Conservation (phyloP, 2,113 vertebrate genomes). For the Actinemys pallida region DNA sequence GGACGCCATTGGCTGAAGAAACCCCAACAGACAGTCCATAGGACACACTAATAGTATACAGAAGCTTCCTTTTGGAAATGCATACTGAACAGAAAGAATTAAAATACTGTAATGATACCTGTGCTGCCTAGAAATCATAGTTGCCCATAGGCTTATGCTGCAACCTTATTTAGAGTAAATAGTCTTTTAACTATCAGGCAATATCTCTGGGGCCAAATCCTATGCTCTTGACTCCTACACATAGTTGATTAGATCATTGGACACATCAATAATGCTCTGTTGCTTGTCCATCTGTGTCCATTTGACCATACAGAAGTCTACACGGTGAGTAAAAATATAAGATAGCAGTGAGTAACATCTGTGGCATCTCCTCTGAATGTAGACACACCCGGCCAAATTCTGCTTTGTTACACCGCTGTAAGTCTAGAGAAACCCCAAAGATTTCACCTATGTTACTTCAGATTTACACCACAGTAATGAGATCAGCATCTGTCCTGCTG, state of each 20-base stretch:
- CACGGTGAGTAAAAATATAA: background rate
- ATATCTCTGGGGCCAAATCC: background rate
- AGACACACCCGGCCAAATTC: background rate
- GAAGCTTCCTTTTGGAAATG: background rate
- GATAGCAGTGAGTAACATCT: background rate
- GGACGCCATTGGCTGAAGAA: background rate
- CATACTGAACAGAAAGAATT: background rate
- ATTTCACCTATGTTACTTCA: background rate
- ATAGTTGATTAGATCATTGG: background rate
- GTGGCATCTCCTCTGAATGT: background rate
- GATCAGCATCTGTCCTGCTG: background rate
- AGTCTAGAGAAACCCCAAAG: background rate
- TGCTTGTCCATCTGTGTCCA: background rate
- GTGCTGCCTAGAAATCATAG: background rate
- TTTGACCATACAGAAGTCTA: background rate
- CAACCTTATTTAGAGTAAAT: background rate
- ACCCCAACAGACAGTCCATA: too few relatives aligned
- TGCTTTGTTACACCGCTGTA: background rate
- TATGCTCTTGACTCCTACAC: background rate
- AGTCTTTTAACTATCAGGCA: background rate
- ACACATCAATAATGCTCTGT: background rate
- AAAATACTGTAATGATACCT: background rate
- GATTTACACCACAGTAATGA: background rate
- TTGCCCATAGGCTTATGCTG: background rate
- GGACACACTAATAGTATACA: background rate